phyloP scores from a whole-genome alignment of 2,888 invertebrate species.

The Caenorhabditis doughertyi region DNA sequence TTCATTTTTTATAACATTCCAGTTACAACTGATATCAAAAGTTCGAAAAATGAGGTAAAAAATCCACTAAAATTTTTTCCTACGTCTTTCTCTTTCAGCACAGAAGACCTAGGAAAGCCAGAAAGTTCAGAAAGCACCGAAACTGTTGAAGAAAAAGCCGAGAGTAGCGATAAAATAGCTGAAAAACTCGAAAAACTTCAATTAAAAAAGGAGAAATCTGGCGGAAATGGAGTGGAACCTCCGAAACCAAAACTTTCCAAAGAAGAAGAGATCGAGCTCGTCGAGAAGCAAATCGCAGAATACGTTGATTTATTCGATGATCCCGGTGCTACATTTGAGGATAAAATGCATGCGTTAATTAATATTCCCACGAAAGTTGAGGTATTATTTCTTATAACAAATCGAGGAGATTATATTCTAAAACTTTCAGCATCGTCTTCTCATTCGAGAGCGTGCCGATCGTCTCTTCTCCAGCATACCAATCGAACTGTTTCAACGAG shows the following conservation, averaged over 20 bases:
- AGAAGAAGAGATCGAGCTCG: not conserved
- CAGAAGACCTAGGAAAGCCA: not conserved
- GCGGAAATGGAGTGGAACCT: not conserved
- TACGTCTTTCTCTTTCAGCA: not conserved
- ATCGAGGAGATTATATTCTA: too few relatives aligned
- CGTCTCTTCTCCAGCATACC: slow-evolving; percentile 37
- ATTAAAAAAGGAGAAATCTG: not conserved
- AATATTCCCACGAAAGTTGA: slow-evolving; percentile 13
- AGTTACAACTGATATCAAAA: too few relatives aligned
- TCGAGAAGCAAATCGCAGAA: slow-evolving; percentile 34
- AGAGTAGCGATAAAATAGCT: not conserved
- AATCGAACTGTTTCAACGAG: slow-evolving; percentile 16
- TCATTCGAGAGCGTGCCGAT: slow-evolving; percentile 26
- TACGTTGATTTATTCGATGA: slow-evolving; percentile 13
- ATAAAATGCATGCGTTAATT: slow-evolving; percentile 22
- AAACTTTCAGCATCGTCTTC: slow-evolving; percentile 29
- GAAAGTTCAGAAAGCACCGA: not conserved
- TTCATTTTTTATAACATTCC: not conserved
- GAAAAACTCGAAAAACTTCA: not conserved
- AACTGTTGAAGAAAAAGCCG: not conserved
- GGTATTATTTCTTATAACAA: slow-evolving; percentile 22
- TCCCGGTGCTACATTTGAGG: slow-evolving; percentile 13
- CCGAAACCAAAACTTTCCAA: not conserved
- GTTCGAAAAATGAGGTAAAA: slow-evolving; percentile 34
- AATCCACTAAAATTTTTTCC: not conserved